Base-by-base conservation (phyloP, 2,113 vertebrate genomes). In the Hiodon tergisus region DNA sequence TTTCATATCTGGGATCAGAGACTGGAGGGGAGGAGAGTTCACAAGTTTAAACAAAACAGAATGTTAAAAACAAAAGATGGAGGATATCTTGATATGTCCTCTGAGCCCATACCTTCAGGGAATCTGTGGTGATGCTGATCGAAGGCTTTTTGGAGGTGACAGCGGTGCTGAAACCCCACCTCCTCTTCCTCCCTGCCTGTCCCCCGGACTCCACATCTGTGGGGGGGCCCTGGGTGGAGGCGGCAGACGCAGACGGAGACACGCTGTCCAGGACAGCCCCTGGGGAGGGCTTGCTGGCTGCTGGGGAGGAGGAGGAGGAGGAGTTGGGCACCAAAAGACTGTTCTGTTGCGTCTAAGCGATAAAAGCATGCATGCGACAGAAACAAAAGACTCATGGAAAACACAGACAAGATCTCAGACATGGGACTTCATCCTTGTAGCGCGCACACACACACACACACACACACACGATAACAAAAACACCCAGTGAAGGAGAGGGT, bases 111-210 rank as follows among this genome's bases (percentile, higher is more conserved):
- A 96, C 95, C 94, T 96, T 96, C 50, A 96, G 89, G 1, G 95
- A 96, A 14, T 96, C 95, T 1, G 95, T 96, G 82, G 94, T 95
- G 90, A 96, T 95, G 84, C 94, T 96, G 85, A 96, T 94, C 73
- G 94, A 95, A 8, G 94, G 94, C 76, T 95, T 95, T 88, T 95
- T 96, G 85, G 93, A 89, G 47, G 93, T 94, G 60, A 93, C 87
- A 0, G 93, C 92, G 3, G 94, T 94, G 85, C 94, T 95, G 78
- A 94, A 90, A 62, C 95, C 95, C 95, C 95, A 96, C 71, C 94
- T 93, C 80, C 95, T 89, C 78, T 95, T 95, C 73, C 95, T 92
- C 63, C 89, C 89, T 2, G 90, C 87, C 2, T 85, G 86, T 3
- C 88, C 76, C 53, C 85, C 91, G 69, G 89, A 87, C 9, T 91